Percentiles rank a stretch among this genome's conserved stretches.
phyloP scores from a whole-genome alignment of 23 tunicate genomes.

The Trididemnum nubilum region DNA sequence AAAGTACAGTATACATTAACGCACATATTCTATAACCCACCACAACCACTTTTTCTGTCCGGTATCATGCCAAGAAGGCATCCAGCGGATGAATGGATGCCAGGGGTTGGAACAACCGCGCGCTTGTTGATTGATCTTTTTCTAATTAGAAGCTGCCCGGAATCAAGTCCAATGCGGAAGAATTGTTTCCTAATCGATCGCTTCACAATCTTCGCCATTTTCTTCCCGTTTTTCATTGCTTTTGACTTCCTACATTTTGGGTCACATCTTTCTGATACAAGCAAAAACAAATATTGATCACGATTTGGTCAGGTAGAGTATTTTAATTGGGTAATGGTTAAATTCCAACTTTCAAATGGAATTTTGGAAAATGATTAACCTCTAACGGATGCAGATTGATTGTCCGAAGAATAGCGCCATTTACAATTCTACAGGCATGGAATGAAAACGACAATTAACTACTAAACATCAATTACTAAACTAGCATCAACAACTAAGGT shows the following conservation, averaged over 20 bases:
- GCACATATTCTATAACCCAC: neutral
- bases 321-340: too few relatives aligned
- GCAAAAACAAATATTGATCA: neutral
- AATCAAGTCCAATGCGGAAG: neutral
- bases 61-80: conserved; percentile 20
- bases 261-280: conserved; percentile 44
- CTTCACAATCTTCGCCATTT: conserved; percentile 10
- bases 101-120: neutral
- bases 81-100: conserved; percentile 33
- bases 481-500: too few relatives aligned
- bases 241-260: conserved; percentile 27
- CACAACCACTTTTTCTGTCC: conserved; percentile 2
- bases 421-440: too few relatives aligned
- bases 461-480: too few relatives aligned
- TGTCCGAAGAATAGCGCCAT: too few relatives aligned
- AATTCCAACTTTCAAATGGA: too few relatives aligned
- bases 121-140: conserved; percentile 11
- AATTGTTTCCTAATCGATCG: conserved; percentile 26
- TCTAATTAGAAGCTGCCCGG: conserved; percentile 5
- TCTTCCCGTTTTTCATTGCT: neutral
- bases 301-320: neutral
- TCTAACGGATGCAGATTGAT: too few relatives aligned
- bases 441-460: too few relatives aligned
- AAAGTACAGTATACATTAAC: too few relatives aligned
- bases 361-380: too few relatives aligned